Evolutionary conservation across 2,888 invertebrate species (phyloP), one percentile per base, ranked within the genome.

Genomic region (Leucophenga montana): DNA sequence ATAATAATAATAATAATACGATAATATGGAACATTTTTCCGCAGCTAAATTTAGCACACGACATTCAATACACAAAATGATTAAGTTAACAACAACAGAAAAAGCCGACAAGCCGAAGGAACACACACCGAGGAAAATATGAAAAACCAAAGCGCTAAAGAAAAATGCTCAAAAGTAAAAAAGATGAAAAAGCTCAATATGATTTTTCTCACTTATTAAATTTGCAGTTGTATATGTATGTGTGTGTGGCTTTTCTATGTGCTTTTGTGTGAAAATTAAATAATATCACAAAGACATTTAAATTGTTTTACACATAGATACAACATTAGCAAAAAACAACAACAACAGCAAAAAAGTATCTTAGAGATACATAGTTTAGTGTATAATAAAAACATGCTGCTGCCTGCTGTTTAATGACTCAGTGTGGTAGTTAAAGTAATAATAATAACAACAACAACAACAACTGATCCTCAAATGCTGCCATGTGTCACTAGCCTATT

Each of bases 31-130:
- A 66, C 57, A 67, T 57, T 46, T 31, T 5, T 18, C 39, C 27
- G 46, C 57, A 39, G 73, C 75, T 75, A 75, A 75, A 68, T 70
- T 75, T 75, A 75, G 75, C 73, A 69, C 62, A 64, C 82, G 82
- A 82, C 82, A 82, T 82, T 82, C 83, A 82, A 82, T 82, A 82
- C 81, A 83, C 75, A 73, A 44, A 80, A 82, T 82, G 83, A 81
- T 81, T 81, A 81, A 83, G 82, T 81, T 81, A 78, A 76, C 46
- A 66, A 22, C 39, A 48, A 33, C 65, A 64, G n/a, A 14, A 39
- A 61, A 14, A 72, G 53, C 22, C 53, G 11, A 62, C 44, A 62
- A 68, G 31, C 57, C 67, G 54, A 57, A 59, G 4, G 44, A 73
- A 67, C 64, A 67, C 57, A 68, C 66, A 72, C 71, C 72, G 67